Evolutionary conservation across 1,140 invertebrate genomes (phyloP).

Genomic region (Oncopeltus fasciatus): DNA sequence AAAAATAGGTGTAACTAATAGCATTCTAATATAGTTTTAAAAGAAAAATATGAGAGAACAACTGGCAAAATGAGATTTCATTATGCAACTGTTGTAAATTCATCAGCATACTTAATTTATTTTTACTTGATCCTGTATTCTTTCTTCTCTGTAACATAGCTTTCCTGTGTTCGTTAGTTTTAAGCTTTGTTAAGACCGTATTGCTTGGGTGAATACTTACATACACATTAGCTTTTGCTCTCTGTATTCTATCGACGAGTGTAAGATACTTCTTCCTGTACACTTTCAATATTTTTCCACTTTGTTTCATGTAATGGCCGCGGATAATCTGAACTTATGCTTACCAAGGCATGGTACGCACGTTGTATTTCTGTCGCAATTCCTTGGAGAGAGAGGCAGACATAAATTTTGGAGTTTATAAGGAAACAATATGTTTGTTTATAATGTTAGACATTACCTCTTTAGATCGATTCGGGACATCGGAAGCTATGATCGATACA

Average conservation of each 20-base stretch:
- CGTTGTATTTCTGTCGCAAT: conserved; percentile 91
- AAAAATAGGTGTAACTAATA: no score
- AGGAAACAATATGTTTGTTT: no score
- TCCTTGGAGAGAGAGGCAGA: conserved; percentile 97
- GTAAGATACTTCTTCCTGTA: conserved; percentile 99
- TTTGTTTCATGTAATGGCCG: conserved; percentile 96
- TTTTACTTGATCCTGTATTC: conserved; percentile 81
- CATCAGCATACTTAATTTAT: conserved; percentile 98
- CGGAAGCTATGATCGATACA: no score
- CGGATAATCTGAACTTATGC: conserved; percentile 96
- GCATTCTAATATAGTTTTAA: no score
- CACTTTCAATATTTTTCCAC: conserved; percentile 94
- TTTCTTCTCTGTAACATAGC: conserved; percentile 85
- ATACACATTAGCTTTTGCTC: conserved; percentile 96
- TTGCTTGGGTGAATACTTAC: conserved; percentile 98
- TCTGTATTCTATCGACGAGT: conserved; percentile 95
- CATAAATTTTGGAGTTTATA: no score
- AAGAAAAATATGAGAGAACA: no score
- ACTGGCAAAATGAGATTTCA: no score
- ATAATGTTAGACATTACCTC: no score
- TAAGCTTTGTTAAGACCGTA: conserved; percentile 93
- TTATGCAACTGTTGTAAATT: no score
- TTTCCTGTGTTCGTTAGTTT: conserved; percentile 97
- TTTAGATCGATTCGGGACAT: no score
- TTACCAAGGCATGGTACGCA: conserved; percentile 92